These are phyloP conservation scores for Hemichromis elongatus DNA, from an alignment of 2,113 vertebrate species.

Conservation along the genomic window DNA sequence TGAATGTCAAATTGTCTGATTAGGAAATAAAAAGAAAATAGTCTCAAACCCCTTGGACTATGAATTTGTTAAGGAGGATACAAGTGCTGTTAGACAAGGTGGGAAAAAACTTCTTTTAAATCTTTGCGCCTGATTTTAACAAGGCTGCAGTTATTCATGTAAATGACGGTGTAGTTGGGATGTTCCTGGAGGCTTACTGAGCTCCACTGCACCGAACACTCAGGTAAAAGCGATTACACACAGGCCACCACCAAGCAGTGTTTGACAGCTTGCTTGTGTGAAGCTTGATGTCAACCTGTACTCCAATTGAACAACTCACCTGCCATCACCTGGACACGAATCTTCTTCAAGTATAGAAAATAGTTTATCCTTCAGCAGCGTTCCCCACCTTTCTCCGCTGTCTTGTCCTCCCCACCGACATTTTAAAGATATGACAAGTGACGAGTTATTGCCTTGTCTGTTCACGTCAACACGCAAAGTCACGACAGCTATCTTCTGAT, in stretches of 20 bases:
- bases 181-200: not conserved
- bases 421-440: slow-evolving; percentile 7
- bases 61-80: not conserved
- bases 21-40: not conserved
- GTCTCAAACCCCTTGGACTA: not conserved
- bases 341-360: not conserved
- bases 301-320: not conserved
- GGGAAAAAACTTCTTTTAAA: not conserved
- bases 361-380: not conserved
- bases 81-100: not conserved
- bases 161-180: not conserved
- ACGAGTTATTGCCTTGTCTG: slow-evolving; percentile 17
- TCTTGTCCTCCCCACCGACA: not conserved
- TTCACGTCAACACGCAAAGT: not conserved
- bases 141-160: not conserved
- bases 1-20: not conserved
- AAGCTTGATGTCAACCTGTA: not conserved
- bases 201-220: not conserved
- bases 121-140: not conserved
- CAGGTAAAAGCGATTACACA: not conserved
- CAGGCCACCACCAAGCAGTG: not conserved
- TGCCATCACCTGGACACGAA: not conserved
- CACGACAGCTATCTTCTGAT: slow-evolving; percentile 4
- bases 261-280: not conserved
- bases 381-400: not conserved